Evolutionary conservation across 1,140 invertebrate species (phyloP).

Genomic region (Halesus radiatus): DNA sequence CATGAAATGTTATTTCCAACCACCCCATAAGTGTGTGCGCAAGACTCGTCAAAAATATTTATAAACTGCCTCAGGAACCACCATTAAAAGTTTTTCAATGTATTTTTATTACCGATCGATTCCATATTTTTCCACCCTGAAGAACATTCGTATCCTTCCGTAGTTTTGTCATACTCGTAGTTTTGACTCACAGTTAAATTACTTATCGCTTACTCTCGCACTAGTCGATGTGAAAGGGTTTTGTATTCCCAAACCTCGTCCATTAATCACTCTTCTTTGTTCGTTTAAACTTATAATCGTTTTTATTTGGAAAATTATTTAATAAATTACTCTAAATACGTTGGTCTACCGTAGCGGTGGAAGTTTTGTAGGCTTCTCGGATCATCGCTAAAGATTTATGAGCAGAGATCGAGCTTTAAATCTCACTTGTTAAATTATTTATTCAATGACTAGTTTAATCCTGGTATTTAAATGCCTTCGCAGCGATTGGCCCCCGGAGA

Average conservation of each 20-base stretch:
- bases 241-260: conserved; percentile 3
- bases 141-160: too few relatives aligned
- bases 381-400: conserved; percentile 6
- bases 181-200: too few relatives aligned
- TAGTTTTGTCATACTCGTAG: too few relatives aligned
- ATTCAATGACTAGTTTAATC: conserved; percentile 20
- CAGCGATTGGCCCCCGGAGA: conserved; percentile 12
- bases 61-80: too few relatives aligned
- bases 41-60: too few relatives aligned
- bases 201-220: too few relatives aligned
- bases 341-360: not conserved
- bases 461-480: conserved; percentile 14
- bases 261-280: conserved; percentile 23
- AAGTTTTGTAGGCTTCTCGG: not conserved
- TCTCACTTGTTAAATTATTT: not conserved
- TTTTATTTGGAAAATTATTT: not conserved
- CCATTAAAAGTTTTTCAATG: too few relatives aligned
- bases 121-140: too few relatives aligned
- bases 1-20: too few relatives aligned
- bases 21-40: too few relatives aligned
- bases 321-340: conserved; percentile 4
- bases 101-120: too few relatives aligned
- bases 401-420: not conserved
- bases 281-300: conserved; percentile 18
- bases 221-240: conserved; percentile 14